Percentiles rank a stretch among this genome's conserved stretches.
Conservation (phyloP, 2,888 invertebrate species). For the Orthonevra nobilis region DNA sequence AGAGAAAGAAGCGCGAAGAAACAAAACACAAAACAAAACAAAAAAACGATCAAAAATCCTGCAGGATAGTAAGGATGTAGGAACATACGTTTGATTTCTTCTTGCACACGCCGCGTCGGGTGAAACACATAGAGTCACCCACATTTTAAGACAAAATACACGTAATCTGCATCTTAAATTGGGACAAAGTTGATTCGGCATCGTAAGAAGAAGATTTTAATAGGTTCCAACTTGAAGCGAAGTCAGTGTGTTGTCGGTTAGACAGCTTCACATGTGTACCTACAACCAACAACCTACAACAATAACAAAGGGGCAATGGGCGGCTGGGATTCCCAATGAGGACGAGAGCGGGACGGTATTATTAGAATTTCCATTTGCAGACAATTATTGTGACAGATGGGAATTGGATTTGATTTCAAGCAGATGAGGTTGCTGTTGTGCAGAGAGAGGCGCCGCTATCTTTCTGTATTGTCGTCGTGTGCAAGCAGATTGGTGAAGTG, state of each 20-base stretch:
- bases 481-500: constrained; percentile 48
- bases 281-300: no score
- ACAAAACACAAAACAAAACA: background rate
- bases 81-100: no score
- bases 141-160: no score
- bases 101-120: constrained; percentile 25
- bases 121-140: constrained; percentile 1
- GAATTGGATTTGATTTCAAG: constrained; percentile 66
- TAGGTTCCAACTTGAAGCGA: constrained; percentile 54
- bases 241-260: constrained; percentile 17
- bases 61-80: constrained; percentile 30
- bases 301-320: no score
- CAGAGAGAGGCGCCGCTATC: constrained; percentile 15
- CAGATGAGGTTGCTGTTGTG: constrained; percentile 52
- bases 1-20: background rate
- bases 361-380: constrained; percentile 67
- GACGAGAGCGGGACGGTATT: constrained; percentile 11
- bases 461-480: constrained; percentile 31
- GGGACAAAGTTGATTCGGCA: constrained; percentile 63
- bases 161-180: constrained; percentile 67
- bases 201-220: constrained; percentile 61
- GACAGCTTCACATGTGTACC: constrained; percentile 3
- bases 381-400: constrained; percentile 69
- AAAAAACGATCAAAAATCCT: constrained; percentile 10
- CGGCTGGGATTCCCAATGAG: no score